Percentiles rank a stretch among this genome's conserved stretches.
These are phyloP conservation scores for Hydrophis major DNA, from an alignment of 2,797 vertebrate genomes.

Conservation along the genomic window DNA sequence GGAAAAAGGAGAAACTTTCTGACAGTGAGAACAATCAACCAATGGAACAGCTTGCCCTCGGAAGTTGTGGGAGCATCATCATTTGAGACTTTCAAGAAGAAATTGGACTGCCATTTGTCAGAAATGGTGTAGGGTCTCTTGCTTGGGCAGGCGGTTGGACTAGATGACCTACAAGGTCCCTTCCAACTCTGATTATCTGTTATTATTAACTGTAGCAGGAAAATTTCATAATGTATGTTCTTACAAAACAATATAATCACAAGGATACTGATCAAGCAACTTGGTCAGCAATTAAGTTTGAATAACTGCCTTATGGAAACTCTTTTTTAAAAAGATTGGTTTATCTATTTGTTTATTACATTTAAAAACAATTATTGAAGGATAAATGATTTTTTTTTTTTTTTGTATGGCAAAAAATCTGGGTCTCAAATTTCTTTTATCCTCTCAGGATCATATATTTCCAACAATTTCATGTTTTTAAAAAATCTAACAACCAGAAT, in stretches of 20 bases:
- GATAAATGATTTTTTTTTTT: not conserved
- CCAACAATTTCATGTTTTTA: not conserved
- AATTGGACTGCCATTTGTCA: too few relatives aligned
- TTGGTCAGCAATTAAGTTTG: conserved; percentile 3
- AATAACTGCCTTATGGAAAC: not conserved
- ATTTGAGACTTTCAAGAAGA: too few relatives aligned
- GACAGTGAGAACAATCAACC: too few relatives aligned
- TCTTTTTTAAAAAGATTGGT: not conserved
- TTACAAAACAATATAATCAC: not conserved
- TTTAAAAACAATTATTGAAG: not conserved
- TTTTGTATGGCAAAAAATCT: not conserved
- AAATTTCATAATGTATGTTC: not conserved
- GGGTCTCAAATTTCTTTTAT: not conserved
- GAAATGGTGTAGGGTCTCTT: too few relatives aligned
- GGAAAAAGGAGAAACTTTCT: too few relatives aligned
- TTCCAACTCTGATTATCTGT: too few relatives aligned
- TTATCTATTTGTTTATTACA: not conserved
- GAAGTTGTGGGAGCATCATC: too few relatives aligned
- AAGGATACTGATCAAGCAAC: not conserved
- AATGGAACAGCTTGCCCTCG: too few relatives aligned
- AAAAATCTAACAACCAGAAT: not conserved
- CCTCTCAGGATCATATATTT: not conserved
- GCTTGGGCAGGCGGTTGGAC: too few relatives aligned
- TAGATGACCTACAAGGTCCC: too few relatives aligned
- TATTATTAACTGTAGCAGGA: not conserved